Percentiles rank a stretch among this genome's conserved stretches.
Evolutionary conservation across 2,888 invertebrate genomes (phyloP).

Genomic region (Eupithecia subfuscata): DNA sequence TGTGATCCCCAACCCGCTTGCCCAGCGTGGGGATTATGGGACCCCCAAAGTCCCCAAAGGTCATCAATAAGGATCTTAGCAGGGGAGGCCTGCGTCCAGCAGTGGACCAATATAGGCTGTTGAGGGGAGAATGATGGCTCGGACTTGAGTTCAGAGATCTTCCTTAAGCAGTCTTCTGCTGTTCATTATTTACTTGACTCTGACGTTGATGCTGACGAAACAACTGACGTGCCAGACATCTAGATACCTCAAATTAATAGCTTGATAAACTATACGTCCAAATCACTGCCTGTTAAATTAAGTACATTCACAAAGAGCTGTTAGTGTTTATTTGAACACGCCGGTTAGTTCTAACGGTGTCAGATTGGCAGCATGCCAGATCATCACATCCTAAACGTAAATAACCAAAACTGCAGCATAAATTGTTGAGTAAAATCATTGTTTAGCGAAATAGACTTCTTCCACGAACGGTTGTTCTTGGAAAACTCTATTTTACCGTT

Average conservation of each 20-base stretch:
- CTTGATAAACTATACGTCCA: conserved; percentile 1
- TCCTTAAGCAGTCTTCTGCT: too few species aligned
- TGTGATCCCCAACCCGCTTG: too few species aligned
- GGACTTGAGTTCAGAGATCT: too few species aligned
- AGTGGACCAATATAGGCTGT: too few species aligned
- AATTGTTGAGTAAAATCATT: conserved; percentile 8
- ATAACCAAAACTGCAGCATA: conserved; percentile 11
- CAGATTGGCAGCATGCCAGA: conserved; percentile 19
- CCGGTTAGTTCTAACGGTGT: conserved; percentile 6
- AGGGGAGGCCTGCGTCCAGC: not conserved
- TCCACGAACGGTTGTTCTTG: not conserved
- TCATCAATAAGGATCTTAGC: too few species aligned
- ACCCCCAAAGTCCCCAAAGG: too few species aligned
- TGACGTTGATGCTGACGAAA: not conserved
- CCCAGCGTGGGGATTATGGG: too few species aligned
- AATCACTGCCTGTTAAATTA: not conserved
- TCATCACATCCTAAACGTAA: conserved; percentile 10
- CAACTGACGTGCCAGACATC: not conserved
- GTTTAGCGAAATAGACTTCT: not conserved
- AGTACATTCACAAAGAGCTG: conserved; percentile 9
- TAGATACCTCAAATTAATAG: not conserved
- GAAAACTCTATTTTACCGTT: not conserved
- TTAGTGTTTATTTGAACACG: conserved; percentile 22
- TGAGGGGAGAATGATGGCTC: too few species aligned
- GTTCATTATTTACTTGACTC: not conserved